These are phyloP conservation scores for Puma concolor DNA, from an alignment of 2,113 vertebrate species.

Conservation along the genomic window DNA sequence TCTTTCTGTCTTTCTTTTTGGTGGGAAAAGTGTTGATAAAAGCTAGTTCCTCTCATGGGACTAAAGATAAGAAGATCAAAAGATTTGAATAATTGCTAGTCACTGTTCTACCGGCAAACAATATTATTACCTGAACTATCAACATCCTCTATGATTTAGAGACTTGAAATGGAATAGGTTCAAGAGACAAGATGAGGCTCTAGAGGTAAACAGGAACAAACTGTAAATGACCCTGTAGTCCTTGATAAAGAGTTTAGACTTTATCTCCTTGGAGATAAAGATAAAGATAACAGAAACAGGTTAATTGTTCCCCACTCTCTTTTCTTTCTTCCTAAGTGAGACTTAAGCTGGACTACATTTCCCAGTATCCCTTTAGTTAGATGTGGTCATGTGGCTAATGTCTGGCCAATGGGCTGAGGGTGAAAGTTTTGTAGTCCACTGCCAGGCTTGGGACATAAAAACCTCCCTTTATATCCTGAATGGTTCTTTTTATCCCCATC, in stretches of 20 bases:
- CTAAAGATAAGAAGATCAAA: constrained; percentile 75
- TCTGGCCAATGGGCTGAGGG: background rate
- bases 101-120: constrained; percentile 35
- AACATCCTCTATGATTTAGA: constrained; percentile 59
- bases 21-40: constrained; percentile 72
- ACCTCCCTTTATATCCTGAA: background rate
- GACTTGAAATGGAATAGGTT: constrained; percentile 45
- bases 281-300: background rate
- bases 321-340: background rate
- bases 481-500: background rate
- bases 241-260: constrained; percentile 33
- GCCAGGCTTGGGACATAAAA: background rate
- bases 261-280: constrained; percentile 7
- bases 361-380: background rate
- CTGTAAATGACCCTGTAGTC: background rate
- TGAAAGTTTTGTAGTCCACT: background rate
- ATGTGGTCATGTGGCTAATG: constrained; percentile 3
- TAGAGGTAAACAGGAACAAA: constrained; percentile 19
- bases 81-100: constrained; percentile 75
- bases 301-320: background rate
- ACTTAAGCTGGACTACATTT: background rate
- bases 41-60: background rate
- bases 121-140: constrained; percentile 60
- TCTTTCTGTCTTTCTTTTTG: background rate
- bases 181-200: constrained; percentile 23